Base-by-base conservation (phyloP, 2,797 vertebrate species). In the Eospalax fontanierii region DNA sequence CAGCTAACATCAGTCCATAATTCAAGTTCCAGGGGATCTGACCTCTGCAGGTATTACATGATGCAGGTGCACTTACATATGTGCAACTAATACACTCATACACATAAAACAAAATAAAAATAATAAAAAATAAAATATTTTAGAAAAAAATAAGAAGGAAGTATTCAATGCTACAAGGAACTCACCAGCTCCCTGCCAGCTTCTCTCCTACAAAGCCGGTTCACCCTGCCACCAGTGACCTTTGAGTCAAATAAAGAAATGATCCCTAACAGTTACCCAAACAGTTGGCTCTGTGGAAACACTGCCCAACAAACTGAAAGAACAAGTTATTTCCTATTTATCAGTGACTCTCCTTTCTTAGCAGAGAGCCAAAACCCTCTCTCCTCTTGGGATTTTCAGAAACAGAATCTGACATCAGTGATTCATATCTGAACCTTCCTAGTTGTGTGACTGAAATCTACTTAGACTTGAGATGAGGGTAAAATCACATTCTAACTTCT, bases 241-340 rank as follows among this genome's bases (percentile, higher is more conserved):
- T 46, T 46, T 46, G 46, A 46, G 46, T 46, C 46, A 46, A 46
- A 46, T 46, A 46, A 46, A 46, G 46, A 46, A 46, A 46, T 43
- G 68, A 30, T 10, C 46, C 74, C 43, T 57, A 54, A 66, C 24
- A 86, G 50, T 38, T n/a, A n/a, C n/a, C n/a, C n/a, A n/a, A n/a
- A n/a, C n/a, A n/a, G n/a, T n/a, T n/a, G n/a, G n/a, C n/a, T n/a
- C n/a, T n/a, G n/a, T n/a, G n/a, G n/a, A n/a, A n/a, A n/a, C n/a
- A n/a, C 1, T 61, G 26, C 50, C 73, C 89, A 43, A 93, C 63
- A 74, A 82, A 93, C 22, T 90, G 54, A 33, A 84, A 79, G 16
- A 70, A 63, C 2, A 33, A 19, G 35, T 19, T 78, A 21, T 86
- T 82, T 71, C n/a, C 65, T 40, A 4, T 82, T 22, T 57, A 46